Conservation (phyloP, 1,140 invertebrate genomes). For the Oncopodura yosiiana region DNA sequence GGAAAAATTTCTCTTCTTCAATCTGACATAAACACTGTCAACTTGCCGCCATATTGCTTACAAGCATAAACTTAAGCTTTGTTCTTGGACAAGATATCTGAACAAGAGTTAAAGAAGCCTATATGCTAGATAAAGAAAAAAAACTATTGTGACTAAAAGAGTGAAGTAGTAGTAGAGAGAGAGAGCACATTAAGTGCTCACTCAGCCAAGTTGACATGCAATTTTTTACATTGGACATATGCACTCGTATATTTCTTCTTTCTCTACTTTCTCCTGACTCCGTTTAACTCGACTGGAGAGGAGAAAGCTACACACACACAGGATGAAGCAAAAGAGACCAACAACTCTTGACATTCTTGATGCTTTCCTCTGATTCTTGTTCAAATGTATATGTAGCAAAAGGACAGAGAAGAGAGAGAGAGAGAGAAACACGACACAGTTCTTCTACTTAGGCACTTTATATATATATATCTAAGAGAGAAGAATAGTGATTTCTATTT, state of each 20-base stretch:
- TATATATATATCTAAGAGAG: neutral
- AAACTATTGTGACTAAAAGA: neutral
- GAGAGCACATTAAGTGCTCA: constrained; percentile 10
- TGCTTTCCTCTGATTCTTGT: neutral
- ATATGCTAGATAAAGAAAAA: neutral
- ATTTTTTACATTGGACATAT: neutral
- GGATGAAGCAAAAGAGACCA: neutral
- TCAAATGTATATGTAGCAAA: neutral
- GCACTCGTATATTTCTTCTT: neutral
- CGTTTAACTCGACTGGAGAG: neutral
- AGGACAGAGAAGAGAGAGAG: neutral
- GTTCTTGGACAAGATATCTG: neutral
- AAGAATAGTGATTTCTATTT: neutral
- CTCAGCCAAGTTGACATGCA: constrained; percentile 7
- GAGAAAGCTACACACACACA: no score
- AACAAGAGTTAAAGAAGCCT: neutral
- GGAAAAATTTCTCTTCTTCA: neutral
- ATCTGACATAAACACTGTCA: neutral
- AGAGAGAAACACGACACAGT: neutral
- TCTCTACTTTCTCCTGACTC: neutral
- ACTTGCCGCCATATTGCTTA: neutral
- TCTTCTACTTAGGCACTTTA: neutral
- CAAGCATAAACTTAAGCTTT: neutral
- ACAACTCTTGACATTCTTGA: neutral
- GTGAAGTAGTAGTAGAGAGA: neutral